A percentile compares a stretch with the other conserved stretches of the same genome.
These are phyloP conservation scores for Erythrocercus mccallii DNA, from an alignment of 2,113 vertebrate species.

Conservation along the genomic window DNA sequence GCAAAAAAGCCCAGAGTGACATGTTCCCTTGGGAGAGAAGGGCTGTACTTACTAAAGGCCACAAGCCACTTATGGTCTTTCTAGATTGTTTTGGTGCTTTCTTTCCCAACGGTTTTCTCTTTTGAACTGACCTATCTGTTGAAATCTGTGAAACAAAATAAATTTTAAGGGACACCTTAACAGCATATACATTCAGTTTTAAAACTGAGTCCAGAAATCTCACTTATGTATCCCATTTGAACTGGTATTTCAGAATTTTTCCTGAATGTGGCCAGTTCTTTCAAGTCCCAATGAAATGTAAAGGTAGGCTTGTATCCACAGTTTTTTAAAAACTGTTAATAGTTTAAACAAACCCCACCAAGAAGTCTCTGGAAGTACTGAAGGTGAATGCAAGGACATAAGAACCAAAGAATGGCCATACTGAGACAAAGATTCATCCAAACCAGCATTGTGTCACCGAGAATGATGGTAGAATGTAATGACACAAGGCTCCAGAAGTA, in stretches of 20 bases:
- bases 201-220: background rate
- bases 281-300: background rate
- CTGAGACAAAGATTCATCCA: background rate
- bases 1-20: background rate
- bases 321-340: background rate
- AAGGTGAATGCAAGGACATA: background rate
- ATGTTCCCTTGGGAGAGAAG: background rate
- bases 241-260: background rate
- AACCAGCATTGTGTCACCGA: background rate
- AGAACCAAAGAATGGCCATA: background rate
- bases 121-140: background rate
- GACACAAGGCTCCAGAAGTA: background rate
- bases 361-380: background rate
- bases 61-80: background rate
- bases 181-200: background rate
- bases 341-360: background rate
- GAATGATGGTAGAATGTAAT: background rate
- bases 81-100: background rate
- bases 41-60: background rate
- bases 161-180: background rate
- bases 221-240: background rate
- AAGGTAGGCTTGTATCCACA: background rate
- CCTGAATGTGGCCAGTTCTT: background rate
- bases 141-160: background rate
- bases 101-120: background rate